A percentile compares a stretch with the other conserved stretches of the same genome.
These are phyloP conservation scores for Poecilia gillii DNA, from an alignment of 2,797 vertebrate species.

Conservation along the genomic window DNA sequence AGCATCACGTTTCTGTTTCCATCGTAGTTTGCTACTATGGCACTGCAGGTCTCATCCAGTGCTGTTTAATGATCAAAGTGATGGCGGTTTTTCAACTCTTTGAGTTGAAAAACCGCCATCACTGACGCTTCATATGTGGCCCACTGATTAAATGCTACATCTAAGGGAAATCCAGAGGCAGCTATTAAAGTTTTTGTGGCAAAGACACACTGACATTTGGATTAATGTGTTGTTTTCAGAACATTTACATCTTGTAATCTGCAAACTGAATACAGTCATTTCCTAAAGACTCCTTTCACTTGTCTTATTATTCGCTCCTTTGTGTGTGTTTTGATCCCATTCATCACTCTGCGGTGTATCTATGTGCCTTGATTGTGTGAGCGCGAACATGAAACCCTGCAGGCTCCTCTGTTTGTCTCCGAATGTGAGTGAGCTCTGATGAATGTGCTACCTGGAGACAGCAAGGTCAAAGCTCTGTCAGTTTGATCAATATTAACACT, in stretches of 20 bases:
- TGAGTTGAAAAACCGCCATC: background rate
- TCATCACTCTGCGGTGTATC: background rate
- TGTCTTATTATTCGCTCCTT: conserved; percentile 3
- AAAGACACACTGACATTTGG: background rate
- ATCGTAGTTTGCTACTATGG: background rate
- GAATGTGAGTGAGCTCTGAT: conserved; percentile 45
- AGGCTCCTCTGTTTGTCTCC: conserved; percentile 45
- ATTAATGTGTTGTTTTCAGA: conserved; percentile 5
- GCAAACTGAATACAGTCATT: background rate
- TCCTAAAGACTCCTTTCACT: background rate
- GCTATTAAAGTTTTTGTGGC: background rate
- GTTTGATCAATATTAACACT: conserved; percentile 71
- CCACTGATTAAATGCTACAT: conserved; percentile 2
- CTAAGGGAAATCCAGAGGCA: background rate
- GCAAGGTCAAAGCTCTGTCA: conserved; percentile 67
- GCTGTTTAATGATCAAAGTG: background rate
- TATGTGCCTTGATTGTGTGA: background rate
- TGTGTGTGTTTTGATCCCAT: background rate
- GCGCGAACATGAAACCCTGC: conserved; percentile 26
- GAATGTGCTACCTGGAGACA: conserved; percentile 52
- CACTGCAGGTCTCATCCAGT: background rate
- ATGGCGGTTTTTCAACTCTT: too few species aligned
- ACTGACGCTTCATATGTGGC: conserved; percentile 1
- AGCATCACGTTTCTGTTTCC: background rate
- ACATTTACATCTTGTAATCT: conserved; percentile 2